Percentiles rank a stretch among this genome's conserved stretches.
These are phyloP conservation scores for Lampris incognitus DNA, from an alignment of 2,113 vertebrate species.

Conservation along the genomic window DNA sequence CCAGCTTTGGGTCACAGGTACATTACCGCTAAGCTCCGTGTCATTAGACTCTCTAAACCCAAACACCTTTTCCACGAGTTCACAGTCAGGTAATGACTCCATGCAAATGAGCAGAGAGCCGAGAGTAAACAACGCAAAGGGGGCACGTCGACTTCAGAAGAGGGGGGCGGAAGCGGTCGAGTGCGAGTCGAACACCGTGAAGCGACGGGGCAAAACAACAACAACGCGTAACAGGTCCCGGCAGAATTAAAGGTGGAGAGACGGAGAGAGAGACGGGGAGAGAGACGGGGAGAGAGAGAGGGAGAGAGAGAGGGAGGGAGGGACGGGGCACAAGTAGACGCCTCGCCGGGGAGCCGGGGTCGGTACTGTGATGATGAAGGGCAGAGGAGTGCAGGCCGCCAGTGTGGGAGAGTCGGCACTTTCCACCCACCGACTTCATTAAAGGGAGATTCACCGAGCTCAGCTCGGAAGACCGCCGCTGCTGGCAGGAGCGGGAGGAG, in stretches of 20 bases:
- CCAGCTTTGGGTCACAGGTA: slow-evolving; percentile 7
- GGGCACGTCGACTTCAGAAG: too few species aligned
- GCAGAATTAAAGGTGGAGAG: too few species aligned
- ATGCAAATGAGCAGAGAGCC: too few species aligned
- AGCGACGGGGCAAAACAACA: not conserved
- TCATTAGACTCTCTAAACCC: not conserved
- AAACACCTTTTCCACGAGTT: not conserved
- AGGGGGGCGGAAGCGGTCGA: not conserved
- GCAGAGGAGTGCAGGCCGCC: slow-evolving; percentile 18
- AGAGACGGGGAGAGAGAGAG: too few species aligned
- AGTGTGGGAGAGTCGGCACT: slow-evolving; percentile 51
- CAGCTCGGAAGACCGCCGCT: slow-evolving; percentile 56
- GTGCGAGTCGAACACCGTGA: not conserved
- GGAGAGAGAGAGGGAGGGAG: too few species aligned
- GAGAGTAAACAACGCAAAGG: too few species aligned
- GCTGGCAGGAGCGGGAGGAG: not conserved
- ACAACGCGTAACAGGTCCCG: too few species aligned
- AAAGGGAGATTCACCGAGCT: slow-evolving; percentile 71
- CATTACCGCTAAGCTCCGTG: not conserved
- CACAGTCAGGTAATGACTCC: too few species aligned
- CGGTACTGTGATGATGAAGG: slow-evolving; percentile 68
- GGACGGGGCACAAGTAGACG: slow-evolving; percentile 60
- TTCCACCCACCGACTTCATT: slow-evolving; percentile 71
- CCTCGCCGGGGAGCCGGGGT: slow-evolving; percentile 32
- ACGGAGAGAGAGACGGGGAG: too few species aligned